phyloP scores from a whole-genome alignment of 2,888 invertebrate genomes.

The Chalcosyrphus nemorum region DNA sequence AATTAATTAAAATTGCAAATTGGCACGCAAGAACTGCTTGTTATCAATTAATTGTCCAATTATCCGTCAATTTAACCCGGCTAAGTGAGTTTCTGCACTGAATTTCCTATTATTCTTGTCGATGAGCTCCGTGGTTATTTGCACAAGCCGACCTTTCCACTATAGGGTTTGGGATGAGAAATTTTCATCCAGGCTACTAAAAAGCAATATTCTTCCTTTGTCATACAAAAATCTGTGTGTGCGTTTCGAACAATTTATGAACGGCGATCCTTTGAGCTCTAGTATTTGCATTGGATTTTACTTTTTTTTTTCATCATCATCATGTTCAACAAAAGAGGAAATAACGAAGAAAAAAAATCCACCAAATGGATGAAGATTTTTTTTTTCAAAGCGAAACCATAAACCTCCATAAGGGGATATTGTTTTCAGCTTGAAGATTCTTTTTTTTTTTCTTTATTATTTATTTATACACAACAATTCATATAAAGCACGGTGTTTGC shows the following conservation, averaged over 20 bases:
- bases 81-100: neutral
- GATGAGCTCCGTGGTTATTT: neutral
- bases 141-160: neutral
- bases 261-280: neutral
- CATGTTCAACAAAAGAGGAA: neutral
- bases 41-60: constrained; percentile 27
- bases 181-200: neutral
- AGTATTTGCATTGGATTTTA: neutral
- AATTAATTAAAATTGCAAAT: constrained; percentile 49
- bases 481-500: neutral
- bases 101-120: neutral
- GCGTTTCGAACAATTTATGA: neutral
- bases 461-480: neutral
- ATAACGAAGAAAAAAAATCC: neutral
- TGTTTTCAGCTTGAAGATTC: neutral
- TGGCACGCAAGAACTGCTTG: neutral
- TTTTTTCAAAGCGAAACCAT: neutral
- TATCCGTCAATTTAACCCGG: constrained; percentile 9
- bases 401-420: constrained; percentile 2
- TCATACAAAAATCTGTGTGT: neutral
- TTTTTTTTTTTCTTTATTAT: constrained; percentile 2
- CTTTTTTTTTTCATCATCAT: neutral
- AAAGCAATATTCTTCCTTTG: neutral
- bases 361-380: neutral
- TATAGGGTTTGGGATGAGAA: neutral